Conservation (phyloP, 2,888 invertebrate genomes). For the Thymelicus acteon region DNA sequence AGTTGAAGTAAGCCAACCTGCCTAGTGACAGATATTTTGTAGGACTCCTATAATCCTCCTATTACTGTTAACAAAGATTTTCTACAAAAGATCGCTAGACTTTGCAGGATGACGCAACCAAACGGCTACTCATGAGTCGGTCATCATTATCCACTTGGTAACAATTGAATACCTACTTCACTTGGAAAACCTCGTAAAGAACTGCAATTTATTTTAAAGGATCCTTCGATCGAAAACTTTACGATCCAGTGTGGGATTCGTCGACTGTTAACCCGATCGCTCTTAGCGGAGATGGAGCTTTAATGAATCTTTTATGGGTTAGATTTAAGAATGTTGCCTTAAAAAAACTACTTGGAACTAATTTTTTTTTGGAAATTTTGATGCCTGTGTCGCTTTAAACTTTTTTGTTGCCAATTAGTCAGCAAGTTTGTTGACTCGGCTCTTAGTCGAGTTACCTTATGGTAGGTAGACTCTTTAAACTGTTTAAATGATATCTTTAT, state of each 20-base stretch:
- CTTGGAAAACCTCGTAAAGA: slow-evolving; percentile 11
- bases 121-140: background rate
- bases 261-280: slow-evolving; percentile 20
- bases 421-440: too few relatives aligned
- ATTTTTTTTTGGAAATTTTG: too few relatives aligned
- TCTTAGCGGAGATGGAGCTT: slow-evolving; percentile 14
- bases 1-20: too few relatives aligned
- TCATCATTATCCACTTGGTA: slow-evolving; percentile 16
- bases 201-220: slow-evolving; percentile 25
- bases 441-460: too few relatives aligned
- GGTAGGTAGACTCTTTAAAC: background rate
- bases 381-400: too few relatives aligned
- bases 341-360: background rate
- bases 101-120: background rate
- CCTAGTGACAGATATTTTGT: too few relatives aligned
- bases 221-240: slow-evolving; percentile 22
- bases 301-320: slow-evolving; percentile 16
- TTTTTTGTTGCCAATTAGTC: too few relatives aligned
- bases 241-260: slow-evolving; percentile 22
- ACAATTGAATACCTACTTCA: slow-evolving; percentile 20
- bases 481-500: too few relatives aligned
- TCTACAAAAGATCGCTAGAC: too few relatives aligned
- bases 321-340: background rate
- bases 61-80: background rate
- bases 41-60: too few relatives aligned